Base-by-base conservation (phyloP, 2,113 vertebrate genomes). In the Oryzias curvinotus region DNA sequence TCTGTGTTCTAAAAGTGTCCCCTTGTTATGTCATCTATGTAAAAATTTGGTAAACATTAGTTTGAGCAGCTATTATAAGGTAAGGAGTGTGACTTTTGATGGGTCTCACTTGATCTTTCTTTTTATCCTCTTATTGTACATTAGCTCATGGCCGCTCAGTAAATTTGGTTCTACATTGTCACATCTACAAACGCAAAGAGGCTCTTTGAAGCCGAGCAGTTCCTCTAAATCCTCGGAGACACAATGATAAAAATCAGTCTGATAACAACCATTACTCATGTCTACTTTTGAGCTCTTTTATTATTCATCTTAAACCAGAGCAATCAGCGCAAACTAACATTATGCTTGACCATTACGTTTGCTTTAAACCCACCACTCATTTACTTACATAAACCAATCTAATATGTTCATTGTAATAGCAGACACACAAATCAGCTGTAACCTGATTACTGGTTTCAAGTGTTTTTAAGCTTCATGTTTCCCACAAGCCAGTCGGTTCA, bases 251-350 rank as follows among this genome's bases (percentile, higher is more conserved):
- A 52, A 57, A 59, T 60, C 58, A 13, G 12, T 30, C 46, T 53
- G 19, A 64, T 45, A 23, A 28, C 25, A 68, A 55, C 48, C 42
- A 52, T 59, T 21, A 44, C 54, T 23, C 28, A 57, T 49, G 21
- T 43, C 18, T 65, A 65, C 62, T 75, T 68, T 78, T 67, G 67
- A 62, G 71, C 16, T 47, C 21, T 68, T 68, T 77, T 48, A 50
- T 72, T 26, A 68, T 61, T 56, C 12, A 3, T 16, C 51, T 56
- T 19, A 12, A 48, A 67, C 60, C 53, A 64, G 8, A 7, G 17
- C 26, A 53, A 68, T 77, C 18, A 30, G 36, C 23, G 58, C 45
- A 18, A 71, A 43, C 50, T 54, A 44, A 43, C 57, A 73, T 66
- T 55, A 73, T 23, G 30, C 49, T 55, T n/a, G 46, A 52, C 52